Conservation (phyloP, 2,888 invertebrate species). For the Cephus spinipes region DNA sequence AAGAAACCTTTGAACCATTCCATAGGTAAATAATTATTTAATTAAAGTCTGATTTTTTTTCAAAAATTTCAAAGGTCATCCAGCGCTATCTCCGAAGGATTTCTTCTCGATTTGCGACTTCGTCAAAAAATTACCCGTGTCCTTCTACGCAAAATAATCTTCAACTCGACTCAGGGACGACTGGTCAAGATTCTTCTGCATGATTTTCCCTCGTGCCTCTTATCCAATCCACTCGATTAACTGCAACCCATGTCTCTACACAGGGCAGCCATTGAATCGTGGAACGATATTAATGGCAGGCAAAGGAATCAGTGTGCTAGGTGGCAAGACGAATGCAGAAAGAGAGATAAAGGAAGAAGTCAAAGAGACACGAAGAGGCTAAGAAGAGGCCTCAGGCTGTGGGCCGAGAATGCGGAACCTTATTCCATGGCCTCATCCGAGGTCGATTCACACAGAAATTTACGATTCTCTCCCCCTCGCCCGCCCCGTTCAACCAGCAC, state of each 20-base stretch:
- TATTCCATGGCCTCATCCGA: slow-evolving; percentile 32
- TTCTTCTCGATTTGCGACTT: neutral
- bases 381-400: slow-evolving; percentile 56
- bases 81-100: neutral
- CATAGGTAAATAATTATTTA: neutral
- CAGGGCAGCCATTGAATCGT: neutral
- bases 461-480: slow-evolving; percentile 24
- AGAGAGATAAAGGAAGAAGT: slow-evolving; percentile 37
- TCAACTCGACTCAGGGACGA: neutral
- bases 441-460: slow-evolving; percentile 47
- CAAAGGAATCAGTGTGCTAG: neutral
- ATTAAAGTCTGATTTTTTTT: neutral
- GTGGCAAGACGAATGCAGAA: slow-evolving; percentile 25
- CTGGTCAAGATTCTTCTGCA: neutral
- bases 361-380: slow-evolving; percentile 19
- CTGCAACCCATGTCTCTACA: neutral
- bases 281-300: neutral
- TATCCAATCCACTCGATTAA: neutral
- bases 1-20: neutral
- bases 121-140: neutral
- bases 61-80: neutral
- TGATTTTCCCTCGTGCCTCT: neutral
- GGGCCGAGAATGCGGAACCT: slow-evolving; percentile 66
- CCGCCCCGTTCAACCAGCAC: neutral
- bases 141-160: neutral